Conservation (phyloP, 2,113 vertebrate species). For the Aspiorhynchus laticeps region DNA sequence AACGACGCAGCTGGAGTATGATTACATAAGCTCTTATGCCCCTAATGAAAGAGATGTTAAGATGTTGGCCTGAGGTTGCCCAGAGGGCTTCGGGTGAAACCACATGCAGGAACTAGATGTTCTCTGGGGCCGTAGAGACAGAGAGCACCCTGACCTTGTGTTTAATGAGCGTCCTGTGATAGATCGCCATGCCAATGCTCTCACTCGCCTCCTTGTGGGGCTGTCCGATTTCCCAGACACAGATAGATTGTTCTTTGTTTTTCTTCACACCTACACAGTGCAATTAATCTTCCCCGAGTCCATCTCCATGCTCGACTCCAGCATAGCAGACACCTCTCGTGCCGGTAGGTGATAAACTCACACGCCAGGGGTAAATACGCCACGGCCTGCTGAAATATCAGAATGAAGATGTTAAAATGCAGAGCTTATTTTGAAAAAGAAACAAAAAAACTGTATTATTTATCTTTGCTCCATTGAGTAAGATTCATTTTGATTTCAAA, state of each 20-base stretch:
- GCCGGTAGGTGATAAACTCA: constrained; percentile 64
- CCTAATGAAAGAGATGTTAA: constrained; percentile 14
- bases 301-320: constrained; percentile 49
- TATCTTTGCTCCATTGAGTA: constrained; percentile 60
- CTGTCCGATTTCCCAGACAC: constrained; percentile 71
- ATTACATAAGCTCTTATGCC: not conserved
- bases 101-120: constrained; percentile 53
- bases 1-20: not conserved
- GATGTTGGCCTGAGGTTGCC: constrained; percentile 36
- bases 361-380: constrained; percentile 54
- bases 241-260: constrained; percentile 77
- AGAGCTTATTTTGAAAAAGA: constrained; percentile 58
- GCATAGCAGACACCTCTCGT: constrained; percentile 55
- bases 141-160: constrained; percentile 72
- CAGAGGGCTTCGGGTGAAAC: constrained; percentile 41
- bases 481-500: constrained; percentile 65
- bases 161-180: constrained; percentile 72
- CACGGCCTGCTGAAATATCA: constrained; percentile 61
- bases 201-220: constrained; percentile 63
- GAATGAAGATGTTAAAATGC: constrained; percentile 73
- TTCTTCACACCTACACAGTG: constrained; percentile 65
- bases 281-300: constrained; percentile 72
- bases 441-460: constrained; percentile 56
- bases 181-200: constrained; percentile 68
- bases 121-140: constrained; percentile 51